phyloP scores from a whole-genome alignment of 2,888 invertebrate genomes.

The Halictus quadricinctus region DNA sequence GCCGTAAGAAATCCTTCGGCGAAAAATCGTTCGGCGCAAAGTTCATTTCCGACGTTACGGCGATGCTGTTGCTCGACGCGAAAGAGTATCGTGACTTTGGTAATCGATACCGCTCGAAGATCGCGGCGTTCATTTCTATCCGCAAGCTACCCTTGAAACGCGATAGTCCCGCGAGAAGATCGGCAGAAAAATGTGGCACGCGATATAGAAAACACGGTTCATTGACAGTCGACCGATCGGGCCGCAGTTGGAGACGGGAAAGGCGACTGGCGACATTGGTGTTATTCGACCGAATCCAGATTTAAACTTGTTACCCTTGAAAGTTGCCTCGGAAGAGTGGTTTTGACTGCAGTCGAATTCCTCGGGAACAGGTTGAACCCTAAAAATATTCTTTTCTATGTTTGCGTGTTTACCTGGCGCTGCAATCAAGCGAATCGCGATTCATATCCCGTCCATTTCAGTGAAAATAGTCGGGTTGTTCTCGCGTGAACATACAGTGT shows the following conservation, averaged over 20 bases:
- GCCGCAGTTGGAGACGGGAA: background rate
- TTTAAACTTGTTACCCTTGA: constrained; percentile 53
- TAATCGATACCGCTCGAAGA: constrained; percentile 47
- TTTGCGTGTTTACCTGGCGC: background rate
- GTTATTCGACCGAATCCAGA: constrained; percentile 31
- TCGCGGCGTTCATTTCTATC: constrained; percentile 30
- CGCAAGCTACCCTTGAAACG: constrained; percentile 57
- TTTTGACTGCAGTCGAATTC: constrained; percentile 39
- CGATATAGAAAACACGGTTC: constrained; percentile 11
- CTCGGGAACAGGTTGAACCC: constrained; percentile 31
- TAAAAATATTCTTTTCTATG: constrained; percentile 21
- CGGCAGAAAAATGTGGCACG: background rate
- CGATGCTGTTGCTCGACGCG: background rate
- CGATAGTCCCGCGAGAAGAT: constrained; percentile 11
- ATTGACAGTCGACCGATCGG: constrained; percentile 13
- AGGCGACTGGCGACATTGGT: background rate
- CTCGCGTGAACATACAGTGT: background rate
- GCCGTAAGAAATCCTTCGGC: constrained; percentile 18
- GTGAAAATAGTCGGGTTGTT: background rate
- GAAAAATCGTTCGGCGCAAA: background rate
- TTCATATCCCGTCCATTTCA: background rate
- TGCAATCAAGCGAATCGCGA: background rate
- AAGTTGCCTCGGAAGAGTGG: constrained; percentile 20
- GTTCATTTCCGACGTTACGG: constrained; percentile 7
- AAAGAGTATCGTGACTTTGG: constrained; percentile 13